These are phyloP conservation scores for Nemotelus pantherinus DNA, from an alignment of 2,888 invertebrate species.

Conservation along the genomic window DNA sequence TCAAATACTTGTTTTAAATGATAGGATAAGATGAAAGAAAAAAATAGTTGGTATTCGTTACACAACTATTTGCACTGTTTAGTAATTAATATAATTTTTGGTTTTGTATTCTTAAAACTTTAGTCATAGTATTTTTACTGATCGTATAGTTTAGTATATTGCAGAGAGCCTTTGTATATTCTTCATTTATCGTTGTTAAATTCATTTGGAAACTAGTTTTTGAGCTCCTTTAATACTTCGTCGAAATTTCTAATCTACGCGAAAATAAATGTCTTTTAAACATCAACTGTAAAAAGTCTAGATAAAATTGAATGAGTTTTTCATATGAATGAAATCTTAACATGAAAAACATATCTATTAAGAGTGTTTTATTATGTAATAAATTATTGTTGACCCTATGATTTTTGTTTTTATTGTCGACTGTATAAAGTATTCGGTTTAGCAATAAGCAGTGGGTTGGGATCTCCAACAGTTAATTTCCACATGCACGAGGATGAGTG, in stretches of 20 bases:
- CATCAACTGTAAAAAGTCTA: neutral
- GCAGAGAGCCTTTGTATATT: neutral
- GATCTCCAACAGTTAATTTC: no score
- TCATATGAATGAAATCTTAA: no score
- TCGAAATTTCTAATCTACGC: conserved; percentile 49
- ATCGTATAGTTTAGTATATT: no score
- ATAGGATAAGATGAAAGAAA: neutral
- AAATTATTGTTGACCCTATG: conserved; percentile 35
- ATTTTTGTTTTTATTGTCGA: no score
- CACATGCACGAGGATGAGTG: no score
- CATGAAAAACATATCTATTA: no score
- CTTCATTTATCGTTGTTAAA: neutral
- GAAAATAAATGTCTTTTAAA: conserved; percentile 1
- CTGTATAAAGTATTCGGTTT: no score
- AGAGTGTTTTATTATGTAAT: neutral
- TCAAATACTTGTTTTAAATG: conserved; percentile 14
- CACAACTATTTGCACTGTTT: conserved; percentile 12
- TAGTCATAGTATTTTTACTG: no score
- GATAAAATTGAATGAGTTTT: no score
- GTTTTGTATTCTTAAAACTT: conserved; percentile 11
- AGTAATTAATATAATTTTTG: neutral
- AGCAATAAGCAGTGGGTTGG: no score
- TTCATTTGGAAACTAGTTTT: neutral
- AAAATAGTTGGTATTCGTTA: neutral
- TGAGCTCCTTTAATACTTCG: neutral